Evolutionary conservation across 2,888 invertebrate species (phyloP).

Genomic region (Mythimna impura): DNA sequence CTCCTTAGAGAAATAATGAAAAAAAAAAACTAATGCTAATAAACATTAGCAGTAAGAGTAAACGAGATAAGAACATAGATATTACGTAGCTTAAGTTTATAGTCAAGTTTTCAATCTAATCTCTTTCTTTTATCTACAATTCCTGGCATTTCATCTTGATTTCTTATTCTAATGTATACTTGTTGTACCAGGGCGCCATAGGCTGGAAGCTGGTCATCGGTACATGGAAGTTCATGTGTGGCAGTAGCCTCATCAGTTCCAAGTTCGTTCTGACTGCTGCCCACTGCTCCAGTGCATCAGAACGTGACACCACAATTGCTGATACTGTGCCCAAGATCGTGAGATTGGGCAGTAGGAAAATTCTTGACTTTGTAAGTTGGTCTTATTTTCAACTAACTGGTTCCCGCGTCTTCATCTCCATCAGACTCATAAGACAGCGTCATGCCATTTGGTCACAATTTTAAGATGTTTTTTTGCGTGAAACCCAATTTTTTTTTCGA

Average conservation of each 20-base stretch:
- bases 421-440: no score
- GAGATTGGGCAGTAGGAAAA: conserved; percentile 73
- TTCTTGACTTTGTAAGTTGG: conserved; percentile 56
- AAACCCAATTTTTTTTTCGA: no score
- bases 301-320: conserved; percentile 64
- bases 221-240: conserved; percentile 88
- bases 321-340: conserved; percentile 74
- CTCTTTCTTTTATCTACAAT: not conserved
- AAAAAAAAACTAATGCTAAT: no score
- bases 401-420: no score
- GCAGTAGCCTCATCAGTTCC: conserved; percentile 92
- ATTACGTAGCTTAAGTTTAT: no score
- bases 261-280: conserved; percentile 92
- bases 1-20: no score
- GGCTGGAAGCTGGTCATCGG: conserved; percentile 74
- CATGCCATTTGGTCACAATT: no score
- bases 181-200: conserved; percentile 75
- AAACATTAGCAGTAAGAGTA: no score
- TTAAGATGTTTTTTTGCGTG: no score
- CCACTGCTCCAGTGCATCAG: conserved; percentile 88
- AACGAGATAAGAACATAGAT: no score
- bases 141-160: not conserved
- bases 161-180: not conserved
- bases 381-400: no score
- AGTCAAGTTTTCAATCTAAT: not conserved